Evolutionary conservation across 2,797 vertebrate genomes (phyloP), one percentile per base, ranked within the genome.

Genomic region (Oryzias sinensis): DNA sequence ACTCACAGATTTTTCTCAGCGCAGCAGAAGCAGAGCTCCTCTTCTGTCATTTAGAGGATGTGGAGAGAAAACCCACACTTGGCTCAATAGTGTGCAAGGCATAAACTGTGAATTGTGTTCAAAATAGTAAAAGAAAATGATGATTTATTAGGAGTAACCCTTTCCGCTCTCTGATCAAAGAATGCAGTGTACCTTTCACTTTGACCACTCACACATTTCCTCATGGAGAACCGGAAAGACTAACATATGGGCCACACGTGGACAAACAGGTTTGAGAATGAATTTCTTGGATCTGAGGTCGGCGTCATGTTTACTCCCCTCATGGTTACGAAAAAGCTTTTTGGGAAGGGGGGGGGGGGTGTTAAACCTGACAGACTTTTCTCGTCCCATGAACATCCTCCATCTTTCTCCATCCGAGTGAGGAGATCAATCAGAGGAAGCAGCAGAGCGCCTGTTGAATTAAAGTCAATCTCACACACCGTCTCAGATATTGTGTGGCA

Each of bases 161-260:
- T 5, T 48, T 27, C 7, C 49, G 3, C 51, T 62, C 45, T 65
- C 22, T 58, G 52, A 82, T 74, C 44, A 72, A 76, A 68, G 56
- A 70, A 73, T 74, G 59, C 79, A 76, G 72, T 79, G 63, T 76
- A 77, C 64, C 67, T 76, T 74, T 33, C 59, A 76, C 67, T 71
- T 75, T 68, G 72, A 55, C 63, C 52, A 68, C 64, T 63, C 58
- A 73, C 74, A 65, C 59, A 56, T 72, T 73, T 84, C 63, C 66
- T 66, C 53, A 74, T 67, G 78, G 66, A 59, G 73, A 50, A 82
- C 70, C 82, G 77, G 79, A 87, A 89, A 67, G 41, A 51, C 37
- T 56, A 79, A 72, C 88, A 90, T 88, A 85, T 90, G 89, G 87
- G 70, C 68, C 65, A 82, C 89, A 90, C 87, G 82, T 90, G 89